A percentile compares a stretch with the other conserved stretches of the same genome.
Evolutionary conservation across 2,113 vertebrate species (phyloP).

Genomic region (Malurus melanocephalus): DNA sequence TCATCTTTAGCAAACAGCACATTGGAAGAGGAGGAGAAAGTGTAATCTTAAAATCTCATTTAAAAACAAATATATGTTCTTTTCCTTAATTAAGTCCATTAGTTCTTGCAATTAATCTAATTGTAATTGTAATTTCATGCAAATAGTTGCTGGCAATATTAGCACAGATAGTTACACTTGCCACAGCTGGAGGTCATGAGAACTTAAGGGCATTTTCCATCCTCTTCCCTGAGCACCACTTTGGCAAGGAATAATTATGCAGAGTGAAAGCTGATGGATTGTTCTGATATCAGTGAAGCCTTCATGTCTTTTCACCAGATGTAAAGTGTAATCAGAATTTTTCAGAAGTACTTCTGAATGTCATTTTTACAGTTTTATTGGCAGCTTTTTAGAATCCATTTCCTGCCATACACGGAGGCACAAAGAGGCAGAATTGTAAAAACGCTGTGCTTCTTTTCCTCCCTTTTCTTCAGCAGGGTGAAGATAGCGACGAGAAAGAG

Average conservation of each 20-base stretch:
- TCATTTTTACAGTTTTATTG: conserved; percentile 58
- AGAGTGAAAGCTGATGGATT: conserved; percentile 38
- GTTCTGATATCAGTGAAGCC: conserved; percentile 33
- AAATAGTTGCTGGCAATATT: not conserved
- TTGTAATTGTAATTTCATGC: not conserved
- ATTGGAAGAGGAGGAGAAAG: not conserved
- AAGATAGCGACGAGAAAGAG: not conserved
- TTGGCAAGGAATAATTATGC: conserved; percentile 20
- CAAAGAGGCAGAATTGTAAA: conserved; percentile 44
- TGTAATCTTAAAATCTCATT: not conserved
- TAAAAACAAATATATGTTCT: not conserved
- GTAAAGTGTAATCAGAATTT: conserved; percentile 61
- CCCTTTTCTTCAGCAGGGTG: not conserved
- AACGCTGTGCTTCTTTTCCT: conserved; percentile 3
- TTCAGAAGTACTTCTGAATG: conserved; percentile 54
- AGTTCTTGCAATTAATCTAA: not conserved
- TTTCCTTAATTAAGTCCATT: not conserved
- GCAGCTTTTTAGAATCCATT: conserved; percentile 59
- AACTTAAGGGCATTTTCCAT: conserved; percentile 29
- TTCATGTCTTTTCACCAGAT: conserved; percentile 52
- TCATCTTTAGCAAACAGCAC: not conserved
- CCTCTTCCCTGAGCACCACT: conserved; percentile 7
- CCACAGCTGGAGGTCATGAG: conserved; percentile 6
- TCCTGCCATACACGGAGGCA: conserved; percentile 22
- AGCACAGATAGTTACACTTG: not conserved